Conservation (phyloP, 1,140 invertebrate genomes). For the Apis dorsata region DNA sequence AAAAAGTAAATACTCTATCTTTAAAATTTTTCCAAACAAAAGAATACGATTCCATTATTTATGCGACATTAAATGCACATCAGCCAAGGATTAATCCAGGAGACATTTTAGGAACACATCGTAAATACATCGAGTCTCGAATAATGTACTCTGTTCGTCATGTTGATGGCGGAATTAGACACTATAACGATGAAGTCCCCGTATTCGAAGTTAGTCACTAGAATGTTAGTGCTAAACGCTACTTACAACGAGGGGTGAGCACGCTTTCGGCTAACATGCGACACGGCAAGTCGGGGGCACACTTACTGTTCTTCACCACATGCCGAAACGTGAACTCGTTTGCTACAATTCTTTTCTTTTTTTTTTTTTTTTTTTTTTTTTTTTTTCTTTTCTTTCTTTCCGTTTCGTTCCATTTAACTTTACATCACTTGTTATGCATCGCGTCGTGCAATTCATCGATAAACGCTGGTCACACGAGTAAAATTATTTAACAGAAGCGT, state of each 20-base stretch:
- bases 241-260: conserved; percentile 77
- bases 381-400: neutral
- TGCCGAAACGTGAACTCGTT: conserved; percentile 29
- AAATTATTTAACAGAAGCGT: neutral
- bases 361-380: neutral
- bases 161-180: neutral
- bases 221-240: conserved; percentile 74
- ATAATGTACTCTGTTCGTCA: neutral
- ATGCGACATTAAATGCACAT: too few relatives aligned
- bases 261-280: conserved; percentile 71
- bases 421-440: neutral
- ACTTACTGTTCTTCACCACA: conserved; percentile 54
- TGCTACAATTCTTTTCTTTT: neutral
- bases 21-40: too few relatives aligned
- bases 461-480: neutral
- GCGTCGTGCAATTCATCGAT: neutral
- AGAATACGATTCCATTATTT: too few relatives aligned
- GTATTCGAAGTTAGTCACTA: conserved; percentile 66
- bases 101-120: neutral
- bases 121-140: neutral
- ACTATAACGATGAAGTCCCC: neutral
- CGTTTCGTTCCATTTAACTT: neutral
- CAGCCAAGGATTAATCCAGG: too few relatives aligned
- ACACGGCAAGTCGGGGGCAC: conserved; percentile 62
- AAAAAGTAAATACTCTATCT: too few relatives aligned